These are phyloP conservation scores for Chelmon rostratus DNA, from an alignment of 2,797 vertebrate species.

Conservation along the genomic window DNA sequence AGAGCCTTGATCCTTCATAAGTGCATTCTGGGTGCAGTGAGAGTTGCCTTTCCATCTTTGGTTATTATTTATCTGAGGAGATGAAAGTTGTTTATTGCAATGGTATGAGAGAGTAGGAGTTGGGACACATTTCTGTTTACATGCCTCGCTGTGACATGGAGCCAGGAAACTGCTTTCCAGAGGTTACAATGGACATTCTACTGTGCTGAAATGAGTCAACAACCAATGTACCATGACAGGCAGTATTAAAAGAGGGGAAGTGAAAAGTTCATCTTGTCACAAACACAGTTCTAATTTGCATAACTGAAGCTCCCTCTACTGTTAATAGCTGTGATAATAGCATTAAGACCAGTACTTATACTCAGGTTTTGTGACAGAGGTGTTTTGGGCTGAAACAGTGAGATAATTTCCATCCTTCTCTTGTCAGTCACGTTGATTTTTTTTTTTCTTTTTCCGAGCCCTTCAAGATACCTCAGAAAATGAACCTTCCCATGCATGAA, in stretches of 20 bases:
- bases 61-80: slow-evolving; percentile 48
- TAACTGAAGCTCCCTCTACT: slow-evolving; percentile 77
- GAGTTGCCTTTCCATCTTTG: slow-evolving; percentile 41
- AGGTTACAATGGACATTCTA: slow-evolving; percentile 62
- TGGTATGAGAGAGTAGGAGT: slow-evolving; percentile 24
- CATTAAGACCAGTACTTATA: slow-evolving; percentile 53
- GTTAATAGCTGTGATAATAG: slow-evolving; percentile 76
- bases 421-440: slow-evolving; percentile 60
- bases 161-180: slow-evolving; percentile 52
- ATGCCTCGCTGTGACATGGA: slow-evolving; percentile 36
- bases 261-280: slow-evolving; percentile 73
- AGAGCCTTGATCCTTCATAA: slow-evolving; percentile 18
- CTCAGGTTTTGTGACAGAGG: slow-evolving; percentile 43
- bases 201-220: slow-evolving; percentile 68
- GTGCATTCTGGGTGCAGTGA: slow-evolving; percentile 16
- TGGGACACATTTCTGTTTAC: slow-evolving; percentile 51
- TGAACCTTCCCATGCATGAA: slow-evolving; percentile 85
- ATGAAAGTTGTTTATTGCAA: slow-evolving; percentile 52
- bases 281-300: slow-evolving; percentile 72
- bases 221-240: slow-evolving; percentile 69
- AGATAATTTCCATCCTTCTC: slow-evolving; percentile 57
- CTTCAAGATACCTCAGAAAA: slow-evolving; percentile 82
- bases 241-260: slow-evolving; percentile 63
- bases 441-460: slow-evolving; percentile 55
- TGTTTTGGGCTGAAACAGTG: slow-evolving; percentile 51